Evolutionary conservation across 2,113 vertebrate genomes (phyloP).

Genomic region (Trochalopteron elliotii): DNA sequence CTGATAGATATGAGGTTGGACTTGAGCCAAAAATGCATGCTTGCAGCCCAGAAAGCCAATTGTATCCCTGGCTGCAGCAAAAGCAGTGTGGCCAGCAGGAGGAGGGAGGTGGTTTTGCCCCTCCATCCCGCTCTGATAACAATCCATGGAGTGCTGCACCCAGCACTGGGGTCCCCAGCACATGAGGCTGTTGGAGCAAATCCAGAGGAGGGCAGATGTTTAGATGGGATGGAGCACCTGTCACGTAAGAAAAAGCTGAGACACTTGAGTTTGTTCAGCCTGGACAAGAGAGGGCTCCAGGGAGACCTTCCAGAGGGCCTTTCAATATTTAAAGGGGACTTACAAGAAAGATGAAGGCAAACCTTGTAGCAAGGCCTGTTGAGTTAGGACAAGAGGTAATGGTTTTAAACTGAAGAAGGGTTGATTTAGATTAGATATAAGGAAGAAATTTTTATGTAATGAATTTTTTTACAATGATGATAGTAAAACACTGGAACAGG

Average conservation of each 20-base stretch:
- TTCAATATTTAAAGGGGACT: neutral
- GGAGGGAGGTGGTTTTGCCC: neutral
- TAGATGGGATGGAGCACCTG: neutral
- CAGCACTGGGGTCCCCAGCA: neutral
- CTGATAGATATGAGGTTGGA: neutral
- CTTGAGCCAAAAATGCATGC: neutral
- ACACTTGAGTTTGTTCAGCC: neutral
- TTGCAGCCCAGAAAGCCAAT: neutral
- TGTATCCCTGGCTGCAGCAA: neutral
- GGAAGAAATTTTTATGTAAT: neutral
- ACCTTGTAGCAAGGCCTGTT: neutral
- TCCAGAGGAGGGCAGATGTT: neutral
- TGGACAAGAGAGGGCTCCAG: neutral
- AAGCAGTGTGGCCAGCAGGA: neutral
- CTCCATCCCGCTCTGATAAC: neutral
- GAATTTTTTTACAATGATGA: neutral
- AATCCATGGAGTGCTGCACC: neutral
- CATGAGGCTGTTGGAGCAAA: neutral
- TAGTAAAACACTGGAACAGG: too few species aligned
- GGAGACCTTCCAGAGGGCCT: neutral
- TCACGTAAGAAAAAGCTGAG: neutral
- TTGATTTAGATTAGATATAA: neutral
- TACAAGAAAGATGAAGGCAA: neutral
- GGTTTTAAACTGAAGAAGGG: neutral
- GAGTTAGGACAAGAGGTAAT: rapidly evolving